Evolutionary conservation across 2,113 vertebrate species (phyloP).

Genomic region (Zosterops hypoxanthus): DNA sequence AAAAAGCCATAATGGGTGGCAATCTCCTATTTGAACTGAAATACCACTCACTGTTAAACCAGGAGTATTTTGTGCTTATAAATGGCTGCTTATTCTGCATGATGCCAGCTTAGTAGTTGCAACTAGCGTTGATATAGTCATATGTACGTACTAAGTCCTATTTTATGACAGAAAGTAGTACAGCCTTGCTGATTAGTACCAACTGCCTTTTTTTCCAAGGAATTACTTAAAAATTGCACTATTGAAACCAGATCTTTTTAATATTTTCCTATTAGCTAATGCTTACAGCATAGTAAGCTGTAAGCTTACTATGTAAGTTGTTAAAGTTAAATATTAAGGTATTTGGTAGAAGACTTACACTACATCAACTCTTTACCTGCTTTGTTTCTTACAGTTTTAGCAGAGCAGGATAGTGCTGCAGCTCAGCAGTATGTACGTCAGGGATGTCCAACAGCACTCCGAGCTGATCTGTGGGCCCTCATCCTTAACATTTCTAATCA

Average conservation of each 20-base stretch:
- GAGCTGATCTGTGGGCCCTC: constrained; percentile 92
- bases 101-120: neutral
- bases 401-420: constrained; percentile 90
- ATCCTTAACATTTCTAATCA: constrained; percentile 90
- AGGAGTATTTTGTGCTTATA: neutral
- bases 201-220: neutral
- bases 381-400: constrained; percentile 79
- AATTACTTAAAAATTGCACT: neutral
- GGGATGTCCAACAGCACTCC: constrained; percentile 90
- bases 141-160: neutral
- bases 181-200: neutral
- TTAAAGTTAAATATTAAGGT: neutral
- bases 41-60: neutral
- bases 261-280: neutral
- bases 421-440: constrained; percentile 94
- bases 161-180: neutral
- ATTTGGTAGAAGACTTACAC: neutral
- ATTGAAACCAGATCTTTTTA: neutral
- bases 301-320: neutral
- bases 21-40: neutral
- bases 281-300: neutral
- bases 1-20: neutral
- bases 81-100: neutral
- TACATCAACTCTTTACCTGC: neutral
- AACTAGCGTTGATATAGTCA: neutral